Evolutionary conservation across 2,113 vertebrate species (phyloP), one percentile per base, ranked within the genome.

Genomic region (Mesoclemmys tuberculata): DNA sequence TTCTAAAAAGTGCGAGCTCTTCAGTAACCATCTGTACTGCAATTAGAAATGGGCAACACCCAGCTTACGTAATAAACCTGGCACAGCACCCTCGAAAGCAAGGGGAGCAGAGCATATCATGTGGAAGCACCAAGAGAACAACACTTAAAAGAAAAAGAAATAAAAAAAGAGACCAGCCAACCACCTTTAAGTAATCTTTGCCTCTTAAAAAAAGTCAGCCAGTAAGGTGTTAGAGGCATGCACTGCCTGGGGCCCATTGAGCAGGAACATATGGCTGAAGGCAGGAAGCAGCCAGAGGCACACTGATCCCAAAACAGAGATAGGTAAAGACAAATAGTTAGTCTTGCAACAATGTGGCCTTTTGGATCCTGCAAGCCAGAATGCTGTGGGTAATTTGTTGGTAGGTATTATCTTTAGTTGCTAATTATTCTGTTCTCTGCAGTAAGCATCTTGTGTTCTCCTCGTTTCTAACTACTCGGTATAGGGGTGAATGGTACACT

Each of bases 261-360:
- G 61, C 68, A 77, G 96, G 90, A 94, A 90, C 96, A 97, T 90
- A 96, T 93, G 95, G 95, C 68, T 27, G 10, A 92, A 89, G 77
- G 90, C 88, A 92, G 3, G 52, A 80, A 93, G 95, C 95, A 97
- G 90, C 93, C 90, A 16, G 3, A 86, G 87, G 78, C 78, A 81
- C 56, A 82, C n/a, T 55, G 80, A 19, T 52, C 95, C 82, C 82
- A 61, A 87, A 90, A 41, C 31, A n/a, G 48, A 93, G 49, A 83
- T 27, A 44, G 71, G 61, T 54, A 55, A 41, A 51, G 49, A 55
- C 27, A 95, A 93, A 94, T 38, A 52, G 71, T 82, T 87, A 93
- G 10, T 49, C 71, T 56, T 96, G 61, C 55, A 93, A 58, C 22
- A 71, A 19, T 2, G 0, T 14, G 35, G 51, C 83, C 55, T 74